Conservation (phyloP, 2,888 invertebrate genomes). For the Acheta domesticus region DNA sequence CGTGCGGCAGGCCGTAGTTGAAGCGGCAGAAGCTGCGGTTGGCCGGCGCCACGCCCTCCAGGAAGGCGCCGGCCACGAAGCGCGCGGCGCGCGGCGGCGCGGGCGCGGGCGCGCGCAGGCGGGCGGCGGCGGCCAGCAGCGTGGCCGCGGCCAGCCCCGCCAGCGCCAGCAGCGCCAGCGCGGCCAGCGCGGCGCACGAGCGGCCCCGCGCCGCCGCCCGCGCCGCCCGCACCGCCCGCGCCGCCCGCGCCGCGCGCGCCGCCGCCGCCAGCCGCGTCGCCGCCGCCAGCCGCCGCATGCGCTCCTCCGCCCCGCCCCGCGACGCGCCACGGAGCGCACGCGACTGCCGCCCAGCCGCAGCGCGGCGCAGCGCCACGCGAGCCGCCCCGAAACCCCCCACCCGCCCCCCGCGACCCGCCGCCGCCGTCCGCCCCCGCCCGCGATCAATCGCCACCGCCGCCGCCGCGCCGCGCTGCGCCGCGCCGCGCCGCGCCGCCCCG, state of each 20-base stretch:
- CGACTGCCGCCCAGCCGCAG: too few relatives aligned
- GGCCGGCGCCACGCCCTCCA: background rate
- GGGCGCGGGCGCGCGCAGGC: background rate
- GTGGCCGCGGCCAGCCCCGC: background rate
- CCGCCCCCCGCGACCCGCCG: too few relatives aligned
- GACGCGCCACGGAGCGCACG: too few relatives aligned
- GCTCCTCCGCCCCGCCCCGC: background rate
- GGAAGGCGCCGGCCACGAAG: constrained; percentile 11
- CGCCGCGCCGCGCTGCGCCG: too few relatives aligned
- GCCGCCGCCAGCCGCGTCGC: background rate
- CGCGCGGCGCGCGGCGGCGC: background rate
- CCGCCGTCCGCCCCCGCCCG: too few relatives aligned
- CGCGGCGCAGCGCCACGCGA: too few relatives aligned
- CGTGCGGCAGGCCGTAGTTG: constrained; percentile 58
- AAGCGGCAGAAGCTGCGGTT: constrained; percentile 43
- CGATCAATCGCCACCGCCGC: too few relatives aligned
- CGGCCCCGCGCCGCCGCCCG: background rate
- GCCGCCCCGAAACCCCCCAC: too few relatives aligned
- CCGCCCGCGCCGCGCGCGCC: background rate
- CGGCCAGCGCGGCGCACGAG: background rate
- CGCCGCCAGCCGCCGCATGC: background rate
- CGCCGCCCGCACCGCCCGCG: background rate
- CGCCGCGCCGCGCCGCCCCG: too few relatives aligned
- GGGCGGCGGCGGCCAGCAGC: constrained; percentile 18
- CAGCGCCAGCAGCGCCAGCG: background rate